phyloP scores from a whole-genome alignment of 2,113 vertebrate genomes.

The Eulemur rufifrons region DNA sequence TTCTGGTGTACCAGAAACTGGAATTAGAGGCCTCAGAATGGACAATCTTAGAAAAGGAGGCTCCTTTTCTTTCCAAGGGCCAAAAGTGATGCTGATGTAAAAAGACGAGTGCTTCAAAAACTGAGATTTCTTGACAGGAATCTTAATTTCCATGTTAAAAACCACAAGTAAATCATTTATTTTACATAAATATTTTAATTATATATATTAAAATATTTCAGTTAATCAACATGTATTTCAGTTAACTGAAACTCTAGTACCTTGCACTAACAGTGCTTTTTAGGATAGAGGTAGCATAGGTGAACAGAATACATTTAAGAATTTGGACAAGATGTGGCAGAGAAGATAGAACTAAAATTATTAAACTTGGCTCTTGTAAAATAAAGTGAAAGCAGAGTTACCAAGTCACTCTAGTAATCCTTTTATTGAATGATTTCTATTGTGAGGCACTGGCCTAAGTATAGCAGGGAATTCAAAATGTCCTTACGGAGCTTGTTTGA shows the following conservation, averaged over 20 bases:
- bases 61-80: neutral
- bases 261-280: neutral
- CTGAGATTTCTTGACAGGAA: neutral
- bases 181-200: neutral
- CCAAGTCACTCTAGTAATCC: neutral
- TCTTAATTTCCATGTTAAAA: conserved; percentile 28
- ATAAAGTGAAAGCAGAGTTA: neutral
- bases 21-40: neutral
- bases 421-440: neutral
- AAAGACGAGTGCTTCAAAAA: neutral
- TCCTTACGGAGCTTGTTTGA: neutral
- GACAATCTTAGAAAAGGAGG: neutral
- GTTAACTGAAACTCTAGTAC: neutral
- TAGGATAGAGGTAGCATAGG: neutral
- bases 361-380: neutral
- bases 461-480: neutral
- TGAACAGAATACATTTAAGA: neutral
- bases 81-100: neutral
- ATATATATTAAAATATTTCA: neutral
- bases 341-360: neutral
- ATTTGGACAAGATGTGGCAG: neutral
- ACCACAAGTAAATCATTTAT: neutral
- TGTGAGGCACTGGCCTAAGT: neutral
- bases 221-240: neutral
- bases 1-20: neutral